Conservation (phyloP, 2,113 vertebrate genomes). For the Spea multiplicata region DNA sequence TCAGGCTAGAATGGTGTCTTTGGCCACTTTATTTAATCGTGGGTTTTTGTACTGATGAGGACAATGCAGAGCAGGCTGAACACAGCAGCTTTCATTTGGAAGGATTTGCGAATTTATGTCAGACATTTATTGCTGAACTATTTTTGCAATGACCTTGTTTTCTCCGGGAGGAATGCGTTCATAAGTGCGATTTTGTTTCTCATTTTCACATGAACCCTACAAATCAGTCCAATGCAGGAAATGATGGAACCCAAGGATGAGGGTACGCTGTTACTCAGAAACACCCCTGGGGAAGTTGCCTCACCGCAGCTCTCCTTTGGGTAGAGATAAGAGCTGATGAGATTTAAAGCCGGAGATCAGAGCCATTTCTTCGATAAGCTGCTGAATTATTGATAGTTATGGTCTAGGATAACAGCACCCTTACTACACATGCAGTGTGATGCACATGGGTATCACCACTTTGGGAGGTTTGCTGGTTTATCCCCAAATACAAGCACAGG, state of each 20-base stretch:
- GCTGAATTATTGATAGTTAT: constrained; percentile 21
- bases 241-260: constrained; percentile 9
- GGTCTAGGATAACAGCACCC: neutral
- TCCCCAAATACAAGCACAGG: too few relatives aligned
- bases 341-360: constrained; percentile 10
- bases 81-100: neutral
- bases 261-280: neutral
- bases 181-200: neutral
- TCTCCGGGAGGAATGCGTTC: neutral
- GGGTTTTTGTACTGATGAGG: neutral
- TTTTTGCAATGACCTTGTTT: constrained; percentile 24
- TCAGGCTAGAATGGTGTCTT: too few relatives aligned
- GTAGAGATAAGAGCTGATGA: constrained; percentile 36
- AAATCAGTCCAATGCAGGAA: constrained; percentile 23
- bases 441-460: neutral
- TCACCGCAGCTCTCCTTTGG: constrained; percentile 9
- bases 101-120: neutral
- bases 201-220: constrained; percentile 12
- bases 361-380: constrained; percentile 30
- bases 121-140: constrained; percentile 8
- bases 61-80: too few relatives aligned
- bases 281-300: constrained; percentile 11
- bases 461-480: too few relatives aligned
- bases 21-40: too few relatives aligned
- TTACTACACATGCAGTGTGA: neutral